Base-by-base conservation (phyloP, 2,888 invertebrate species). In the Pseudococcus longispinus region DNA sequence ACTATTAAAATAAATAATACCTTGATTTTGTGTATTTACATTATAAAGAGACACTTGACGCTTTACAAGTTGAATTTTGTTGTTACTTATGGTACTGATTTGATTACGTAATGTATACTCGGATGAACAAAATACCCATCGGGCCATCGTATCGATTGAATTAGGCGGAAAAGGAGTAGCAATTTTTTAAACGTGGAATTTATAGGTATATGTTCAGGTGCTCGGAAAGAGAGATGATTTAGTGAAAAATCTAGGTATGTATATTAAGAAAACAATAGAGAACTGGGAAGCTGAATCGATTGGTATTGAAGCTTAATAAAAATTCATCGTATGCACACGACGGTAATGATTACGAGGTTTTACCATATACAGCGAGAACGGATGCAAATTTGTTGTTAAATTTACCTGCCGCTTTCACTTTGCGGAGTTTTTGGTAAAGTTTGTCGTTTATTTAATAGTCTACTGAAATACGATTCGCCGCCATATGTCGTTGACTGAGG, bases 381-480 rank as follows among this genome's bases (percentile, higher is more conserved):
- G 70, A 70, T 70, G 70, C 70, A 70, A 70, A 70, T 70, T 70
- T 70, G 18, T 29, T 70, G 70, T 70, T 70, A 70, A 70, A 70
- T 70, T 70, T 83, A 87, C 87, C 87, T 87, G 83, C 87, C 87
- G 29, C 83, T 87, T 32, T 87, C 87, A 70, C 70, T 84, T 83
- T 65, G 65, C 44, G 87, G 87, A 65, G 82, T 74, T 74, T 83
- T 87, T 87, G 83, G 83, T 83, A 83, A 83, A 55, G 87, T 83
- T 87, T 87, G 87, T 32, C 87, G 83, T 87, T 87, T 87, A 70
- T 60, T 83, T 83, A 83, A 87, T 42, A 74, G 26, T 84, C 70
- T 87, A 70, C 60, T 83, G 65, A 87, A 87, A 74, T 87, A 87
- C 74, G 87, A 87, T 65, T 87, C 87, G 55, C 83, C 87, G 37